Conservation (phyloP, 2,113 vertebrate species). For the Halichoeres trimaculatus region DNA sequence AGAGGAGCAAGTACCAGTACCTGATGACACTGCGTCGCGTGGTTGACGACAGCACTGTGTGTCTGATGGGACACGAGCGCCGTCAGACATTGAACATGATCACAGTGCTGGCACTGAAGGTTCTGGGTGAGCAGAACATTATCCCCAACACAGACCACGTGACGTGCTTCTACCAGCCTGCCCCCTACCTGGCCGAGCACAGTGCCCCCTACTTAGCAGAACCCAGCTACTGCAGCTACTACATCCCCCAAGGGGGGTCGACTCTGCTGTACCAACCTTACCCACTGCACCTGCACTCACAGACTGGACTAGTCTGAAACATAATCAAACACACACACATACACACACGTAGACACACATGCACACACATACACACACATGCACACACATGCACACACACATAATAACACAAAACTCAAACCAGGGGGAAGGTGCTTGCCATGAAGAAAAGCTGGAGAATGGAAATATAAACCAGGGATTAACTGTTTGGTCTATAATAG, state of each 20-base stretch:
- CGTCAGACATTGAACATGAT: conserved; percentile 97
- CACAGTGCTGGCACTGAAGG: conserved; percentile 91
- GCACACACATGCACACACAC: background rate
- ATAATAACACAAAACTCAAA: conserved; percentile 43
- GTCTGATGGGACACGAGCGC: conserved; percentile 93
- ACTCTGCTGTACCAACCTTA: conserved; percentile 88
- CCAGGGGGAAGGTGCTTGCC: conserved; percentile 34
- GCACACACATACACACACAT: background rate
- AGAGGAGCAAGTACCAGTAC: conserved; percentile 96
- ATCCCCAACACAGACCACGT: conserved; percentile 92
- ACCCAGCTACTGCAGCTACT: conserved; percentile 90
- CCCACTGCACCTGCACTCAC: conserved; percentile 86
- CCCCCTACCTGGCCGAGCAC: conserved; percentile 90
- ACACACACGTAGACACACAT: too few relatives aligned
- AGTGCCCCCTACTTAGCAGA: conserved; percentile 89
- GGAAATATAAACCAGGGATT: conserved; percentile 68
- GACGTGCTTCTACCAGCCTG: conserved; percentile 96
- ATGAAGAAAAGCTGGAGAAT: conserved; percentile 50
- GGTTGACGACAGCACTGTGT: conserved; percentile 94
- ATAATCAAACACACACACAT: background rate
- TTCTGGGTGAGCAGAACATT: conserved; percentile 94
- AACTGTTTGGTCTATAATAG: conserved; percentile 75
- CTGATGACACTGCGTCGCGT: conserved; percentile 93
- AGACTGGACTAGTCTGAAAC: conserved; percentile 86
- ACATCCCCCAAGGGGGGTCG: conserved; percentile 87